These are phyloP conservation scores for Olivierus martensii DNA, from an alignment of 1,140 invertebrate species.

Conservation along the genomic window DNA sequence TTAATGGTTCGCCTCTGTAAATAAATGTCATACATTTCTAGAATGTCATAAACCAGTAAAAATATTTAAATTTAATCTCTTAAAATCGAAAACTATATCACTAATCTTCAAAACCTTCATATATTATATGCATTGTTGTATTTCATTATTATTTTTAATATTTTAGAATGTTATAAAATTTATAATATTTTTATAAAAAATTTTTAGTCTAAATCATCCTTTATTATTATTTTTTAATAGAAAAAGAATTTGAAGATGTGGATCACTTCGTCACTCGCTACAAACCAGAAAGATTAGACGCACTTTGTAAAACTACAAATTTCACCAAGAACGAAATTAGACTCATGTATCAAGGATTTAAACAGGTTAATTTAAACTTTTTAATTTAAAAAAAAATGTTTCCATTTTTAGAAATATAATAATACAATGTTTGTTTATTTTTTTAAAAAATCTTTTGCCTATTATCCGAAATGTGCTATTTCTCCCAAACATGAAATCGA, in stretches of 20 bases:
- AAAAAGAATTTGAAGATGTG: constrained; percentile 27
- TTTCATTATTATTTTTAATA: too few species aligned
- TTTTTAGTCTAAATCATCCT: not conserved
- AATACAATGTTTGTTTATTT: not conserved
- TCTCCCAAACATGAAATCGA: too few species aligned
- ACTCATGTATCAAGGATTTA: constrained; percentile 43
- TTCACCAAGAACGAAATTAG: constrained; percentile 40
- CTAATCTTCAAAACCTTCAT: too few species aligned
- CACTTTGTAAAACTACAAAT: constrained; percentile 37
- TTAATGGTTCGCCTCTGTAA: too few species aligned
- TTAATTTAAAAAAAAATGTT: not conserved
- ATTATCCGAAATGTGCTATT: too few species aligned
- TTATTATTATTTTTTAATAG: constrained; percentile 23
- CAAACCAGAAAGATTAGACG: constrained; percentile 38
- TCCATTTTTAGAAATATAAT: not conserved
- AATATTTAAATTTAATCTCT: too few species aligned
- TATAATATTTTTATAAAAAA: not conserved
- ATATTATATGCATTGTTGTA: too few species aligned
- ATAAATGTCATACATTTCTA: too few species aligned
- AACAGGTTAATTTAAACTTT: constrained; percentile 39
- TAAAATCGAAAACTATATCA: too few species aligned
- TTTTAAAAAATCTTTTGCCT: not conserved
- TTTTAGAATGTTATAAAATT: not conserved
- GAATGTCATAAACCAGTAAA: too few species aligned
- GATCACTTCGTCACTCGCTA: constrained; percentile 26